Base-by-base conservation (phyloP, 2,888 invertebrate species). In the Philhelius pedissequus region DNA sequence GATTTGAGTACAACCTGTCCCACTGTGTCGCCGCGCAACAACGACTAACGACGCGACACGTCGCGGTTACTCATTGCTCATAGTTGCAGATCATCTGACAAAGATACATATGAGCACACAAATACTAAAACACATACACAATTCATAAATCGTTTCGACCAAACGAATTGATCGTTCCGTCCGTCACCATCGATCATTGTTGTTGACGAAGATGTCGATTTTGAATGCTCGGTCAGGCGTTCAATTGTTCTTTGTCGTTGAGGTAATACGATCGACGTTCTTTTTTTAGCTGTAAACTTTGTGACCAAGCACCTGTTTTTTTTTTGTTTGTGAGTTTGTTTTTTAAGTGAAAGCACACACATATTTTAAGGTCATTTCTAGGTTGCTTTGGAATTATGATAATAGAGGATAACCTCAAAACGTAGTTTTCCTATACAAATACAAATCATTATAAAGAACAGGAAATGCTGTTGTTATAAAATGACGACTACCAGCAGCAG, bases 351-450 rank as follows among this genome's bases (percentile, higher is more conserved):
- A 83, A 83, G 83, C 79, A 62, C 15, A 69, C 30, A 79, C 83
- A 70, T 74, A 83, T 66, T 64, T 75, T 38, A 79, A 83, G 83
- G 83, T 83, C 83, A 40, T 70, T 78, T 78, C 83, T 78, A 83
- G 83, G 78, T 68, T 83, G 50, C 58, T 27, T 79, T 38, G 38
- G 69, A 30, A 38, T 75, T 75, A 38, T 56, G 20, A 75, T 74
- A 83, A 79, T 79, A 64, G 74, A 79, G 52, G 40, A 68, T 76
- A 75, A 71, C 56, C 66, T 60, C 35, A 68, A 73, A 73, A 78
- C 35, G 62, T 56, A 40, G 60, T 69, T 62, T 52, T 54, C 11
- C 32, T 30, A 38, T 54, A 22, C 18, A 48, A 64, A 35, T 15
- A 52, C 4, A 4, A 0, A 11, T 18, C 2, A 13, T 32, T 58